These are phyloP conservation scores for Saccostrea cuccullata DNA, from an alignment of 1,140 invertebrate genomes.

Conservation along the genomic window DNA sequence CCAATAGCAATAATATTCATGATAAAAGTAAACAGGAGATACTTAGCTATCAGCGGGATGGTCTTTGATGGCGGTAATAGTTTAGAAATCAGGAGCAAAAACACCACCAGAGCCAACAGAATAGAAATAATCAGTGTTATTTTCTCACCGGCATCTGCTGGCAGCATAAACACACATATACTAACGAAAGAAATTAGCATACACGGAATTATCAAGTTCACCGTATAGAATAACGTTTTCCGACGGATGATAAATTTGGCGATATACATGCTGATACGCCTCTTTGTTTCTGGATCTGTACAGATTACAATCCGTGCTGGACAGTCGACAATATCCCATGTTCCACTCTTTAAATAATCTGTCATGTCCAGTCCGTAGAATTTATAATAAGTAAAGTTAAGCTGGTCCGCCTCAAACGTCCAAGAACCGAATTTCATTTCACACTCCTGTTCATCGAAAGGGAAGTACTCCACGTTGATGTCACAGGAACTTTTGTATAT, in stretches of 20 bases:
- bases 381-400: conserved; percentile 86
- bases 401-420: conserved; percentile 86
- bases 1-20: conserved; percentile 99
- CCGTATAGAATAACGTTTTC: conserved; percentile 99
- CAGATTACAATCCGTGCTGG: conserved; percentile 80
- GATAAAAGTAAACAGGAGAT: conserved; percentile 99
- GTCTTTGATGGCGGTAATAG: conserved; percentile 92
- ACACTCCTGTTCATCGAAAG: conserved; percentile 95
- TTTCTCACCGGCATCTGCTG: conserved; percentile 85
- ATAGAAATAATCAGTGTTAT: conserved; percentile 98
- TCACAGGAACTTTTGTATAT: conserved; percentile 99
- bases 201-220: conserved; percentile 97
- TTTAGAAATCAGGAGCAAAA: conserved; percentile 98
- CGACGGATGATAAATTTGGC: conserved; percentile 92
- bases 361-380: conserved; percentile 97
- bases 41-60: conserved; percentile 91
- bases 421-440: conserved; percentile 92
- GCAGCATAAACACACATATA: conserved; percentile 98
- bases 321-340: conserved; percentile 99
- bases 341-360: conserved; percentile 98
- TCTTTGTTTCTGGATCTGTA: conserved; percentile 79
- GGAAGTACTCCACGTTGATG: conserved; percentile 92
- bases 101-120: conserved; percentile 99
- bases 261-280: conserved; percentile 67
- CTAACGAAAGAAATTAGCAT: conserved; percentile 99